Percentiles rank a stretch among this genome's conserved stretches.
Conservation (phyloP, 2,113 vertebrate genomes). For the Notarius quadriscutis region DNA sequence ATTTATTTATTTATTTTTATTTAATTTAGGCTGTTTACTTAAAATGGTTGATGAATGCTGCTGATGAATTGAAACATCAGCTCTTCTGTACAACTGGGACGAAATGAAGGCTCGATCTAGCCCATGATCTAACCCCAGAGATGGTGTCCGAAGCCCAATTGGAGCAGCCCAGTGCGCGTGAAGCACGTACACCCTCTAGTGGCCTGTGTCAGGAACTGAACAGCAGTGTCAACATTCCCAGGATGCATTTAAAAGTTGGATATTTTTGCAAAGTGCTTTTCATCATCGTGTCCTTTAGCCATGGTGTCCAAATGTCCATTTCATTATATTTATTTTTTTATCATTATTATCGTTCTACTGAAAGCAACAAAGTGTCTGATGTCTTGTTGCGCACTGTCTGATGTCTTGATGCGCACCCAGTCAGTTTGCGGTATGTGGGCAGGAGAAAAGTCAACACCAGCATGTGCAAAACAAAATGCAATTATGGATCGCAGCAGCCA, state of each 20-base stretch:
- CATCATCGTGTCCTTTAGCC: neutral
- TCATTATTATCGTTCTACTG: neutral
- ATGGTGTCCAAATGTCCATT: neutral
- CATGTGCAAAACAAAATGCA: constrained; percentile 12
- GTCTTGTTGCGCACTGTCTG: neutral
- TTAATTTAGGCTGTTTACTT: no score
- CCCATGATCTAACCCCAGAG: neutral
- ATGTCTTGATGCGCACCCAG: neutral
- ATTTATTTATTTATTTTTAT: neutral
- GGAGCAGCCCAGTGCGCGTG: neutral
- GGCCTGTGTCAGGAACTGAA: constrained; percentile 8
- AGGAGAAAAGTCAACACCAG: neutral
- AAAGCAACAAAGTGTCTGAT: neutral
- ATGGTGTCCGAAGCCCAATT: neutral
- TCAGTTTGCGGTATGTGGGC: neutral
- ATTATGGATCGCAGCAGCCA: constrained; percentile 55
- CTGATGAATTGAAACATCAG: neutral
- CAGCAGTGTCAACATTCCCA: neutral
- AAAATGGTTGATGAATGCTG: neutral
- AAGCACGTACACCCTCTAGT: constrained; percentile 43
- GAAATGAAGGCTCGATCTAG: neutral
- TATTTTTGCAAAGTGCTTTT: neutral
- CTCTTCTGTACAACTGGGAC: neutral
- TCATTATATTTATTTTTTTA: neutral
- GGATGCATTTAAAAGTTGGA: neutral